Conservation (phyloP, 2,797 vertebrate genomes). For the Lepilemur ruficaudatus region DNA sequence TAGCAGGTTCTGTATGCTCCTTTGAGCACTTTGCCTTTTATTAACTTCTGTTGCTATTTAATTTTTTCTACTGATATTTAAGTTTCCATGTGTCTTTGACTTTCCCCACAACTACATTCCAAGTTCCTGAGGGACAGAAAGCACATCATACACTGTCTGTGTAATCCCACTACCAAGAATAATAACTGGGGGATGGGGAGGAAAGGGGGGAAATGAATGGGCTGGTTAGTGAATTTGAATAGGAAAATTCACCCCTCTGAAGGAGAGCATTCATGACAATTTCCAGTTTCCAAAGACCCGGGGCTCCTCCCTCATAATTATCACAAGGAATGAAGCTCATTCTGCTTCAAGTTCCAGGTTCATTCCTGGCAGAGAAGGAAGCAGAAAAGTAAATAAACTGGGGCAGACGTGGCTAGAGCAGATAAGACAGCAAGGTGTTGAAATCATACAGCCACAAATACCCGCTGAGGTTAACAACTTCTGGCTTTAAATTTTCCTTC, state of each 20-base stretch:
- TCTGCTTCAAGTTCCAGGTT: background rate
- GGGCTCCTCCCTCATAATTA: background rate
- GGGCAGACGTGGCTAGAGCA: background rate
- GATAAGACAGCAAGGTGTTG: background rate
- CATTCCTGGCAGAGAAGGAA: background rate
- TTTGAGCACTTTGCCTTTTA: background rate
- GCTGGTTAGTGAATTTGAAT: background rate
- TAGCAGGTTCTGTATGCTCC: background rate
- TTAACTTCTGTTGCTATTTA: background rate
- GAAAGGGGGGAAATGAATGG: background rate
- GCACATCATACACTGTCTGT: background rate
- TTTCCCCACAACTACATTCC: background rate
- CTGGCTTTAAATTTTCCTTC: background rate
- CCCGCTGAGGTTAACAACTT: background rate
- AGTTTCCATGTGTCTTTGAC: background rate
- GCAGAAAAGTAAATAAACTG: background rate
- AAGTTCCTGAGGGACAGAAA: background rate
- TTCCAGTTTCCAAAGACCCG: background rate
- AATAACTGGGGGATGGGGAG: background rate
- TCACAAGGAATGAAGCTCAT: background rate
- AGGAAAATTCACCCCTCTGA: background rate
- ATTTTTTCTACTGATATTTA: slow-evolving; percentile 5
- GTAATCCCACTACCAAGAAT: background rate
- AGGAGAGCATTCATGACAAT: background rate
- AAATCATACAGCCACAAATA: background rate